phyloP scores from a whole-genome alignment of 2,888 invertebrate genomes.

The Ctena decussata region DNA sequence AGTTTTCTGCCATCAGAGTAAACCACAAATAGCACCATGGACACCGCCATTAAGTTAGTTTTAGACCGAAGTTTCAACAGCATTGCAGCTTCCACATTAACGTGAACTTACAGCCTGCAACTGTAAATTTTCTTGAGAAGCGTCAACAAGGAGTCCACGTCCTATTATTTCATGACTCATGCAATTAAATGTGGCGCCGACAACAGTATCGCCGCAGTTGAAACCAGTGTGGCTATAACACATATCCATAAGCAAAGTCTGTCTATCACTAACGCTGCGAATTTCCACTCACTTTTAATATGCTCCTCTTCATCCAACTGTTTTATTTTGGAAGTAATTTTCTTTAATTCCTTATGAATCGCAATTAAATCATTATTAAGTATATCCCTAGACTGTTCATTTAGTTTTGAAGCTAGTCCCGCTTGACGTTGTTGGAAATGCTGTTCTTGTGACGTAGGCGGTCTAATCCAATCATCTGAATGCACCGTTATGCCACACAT shows the following conservation, averaged over 20 bases:
- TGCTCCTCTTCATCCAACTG: constrained; percentile 98
- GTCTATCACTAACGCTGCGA: constrained; percentile 99
- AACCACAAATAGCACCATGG: no score
- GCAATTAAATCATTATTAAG: constrained; percentile 92
- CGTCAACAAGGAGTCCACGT: no score
- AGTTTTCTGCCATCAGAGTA: no score
- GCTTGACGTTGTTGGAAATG: constrained; percentile 15
- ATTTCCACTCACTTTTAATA: constrained; percentile 98
- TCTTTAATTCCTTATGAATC: constrained; percentile 97
- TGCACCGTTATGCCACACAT: constrained; percentile 38
- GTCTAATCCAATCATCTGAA: constrained; percentile 54
- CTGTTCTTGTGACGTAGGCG: constrained; percentile 13
- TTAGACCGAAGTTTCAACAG: no score
- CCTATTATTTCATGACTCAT: constrained; percentile 19
- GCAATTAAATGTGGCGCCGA: constrained; percentile 84
- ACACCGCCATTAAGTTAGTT: no score
- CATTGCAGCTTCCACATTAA: no score
- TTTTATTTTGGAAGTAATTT: constrained; percentile 97
- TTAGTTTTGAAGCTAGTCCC: constrained; percentile 8
- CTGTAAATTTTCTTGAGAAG: no score
- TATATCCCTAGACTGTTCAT: constrained; percentile 24
- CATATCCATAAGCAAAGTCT: constrained; percentile 98
- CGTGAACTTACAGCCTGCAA: no score
- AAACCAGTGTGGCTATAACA: constrained; percentile 92
- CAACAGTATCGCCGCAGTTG: constrained; percentile 88